Percentiles rank a stretch among this genome's conserved stretches.
Evolutionary conservation across 92 coral and sea anemone species (phyloP).

Genomic region (Umimayanthus kanabou): DNA sequence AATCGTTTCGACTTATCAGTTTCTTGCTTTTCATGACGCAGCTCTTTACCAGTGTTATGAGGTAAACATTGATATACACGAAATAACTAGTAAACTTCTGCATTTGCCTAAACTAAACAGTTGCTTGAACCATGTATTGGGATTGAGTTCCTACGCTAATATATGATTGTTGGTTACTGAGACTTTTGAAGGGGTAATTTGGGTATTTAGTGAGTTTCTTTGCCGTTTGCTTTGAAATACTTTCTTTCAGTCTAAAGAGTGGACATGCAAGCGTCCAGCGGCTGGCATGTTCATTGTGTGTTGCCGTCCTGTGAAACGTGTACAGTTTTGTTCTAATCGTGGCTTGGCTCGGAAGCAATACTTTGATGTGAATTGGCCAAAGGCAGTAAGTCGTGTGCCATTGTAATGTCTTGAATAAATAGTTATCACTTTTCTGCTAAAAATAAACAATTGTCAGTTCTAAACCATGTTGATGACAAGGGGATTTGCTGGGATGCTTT

Average conservation of each 20-base stretch:
- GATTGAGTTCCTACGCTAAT: neutral
- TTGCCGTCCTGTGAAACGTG: neutral
- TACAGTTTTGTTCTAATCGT: neutral
- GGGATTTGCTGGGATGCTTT: neutral
- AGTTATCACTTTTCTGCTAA: no score
- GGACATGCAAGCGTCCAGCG: neutral
- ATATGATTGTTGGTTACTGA: neutral
- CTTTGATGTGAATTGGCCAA: neutral
- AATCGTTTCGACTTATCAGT: no score
- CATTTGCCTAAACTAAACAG: no score
- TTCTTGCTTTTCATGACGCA: no score
- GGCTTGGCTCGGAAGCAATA: neutral
- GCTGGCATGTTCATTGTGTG: neutral
- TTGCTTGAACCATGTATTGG: no score
- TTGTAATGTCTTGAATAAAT: no score
- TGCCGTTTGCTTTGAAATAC: slow-evolving; percentile 4
- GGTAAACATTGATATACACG: no score
- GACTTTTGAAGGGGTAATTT: neutral
- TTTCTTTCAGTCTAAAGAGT: slow-evolving; percentile 15
- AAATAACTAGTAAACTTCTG: no score
- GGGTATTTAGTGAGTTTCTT: neutral
- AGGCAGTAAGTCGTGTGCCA: slow-evolving; percentile 10
- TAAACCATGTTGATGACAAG: no score
- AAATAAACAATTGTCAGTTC: no score
- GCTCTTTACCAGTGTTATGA: no score